phyloP scores from a whole-genome alignment of 2,797 vertebrate species.

The Enteromius trimaculatus region DNA sequence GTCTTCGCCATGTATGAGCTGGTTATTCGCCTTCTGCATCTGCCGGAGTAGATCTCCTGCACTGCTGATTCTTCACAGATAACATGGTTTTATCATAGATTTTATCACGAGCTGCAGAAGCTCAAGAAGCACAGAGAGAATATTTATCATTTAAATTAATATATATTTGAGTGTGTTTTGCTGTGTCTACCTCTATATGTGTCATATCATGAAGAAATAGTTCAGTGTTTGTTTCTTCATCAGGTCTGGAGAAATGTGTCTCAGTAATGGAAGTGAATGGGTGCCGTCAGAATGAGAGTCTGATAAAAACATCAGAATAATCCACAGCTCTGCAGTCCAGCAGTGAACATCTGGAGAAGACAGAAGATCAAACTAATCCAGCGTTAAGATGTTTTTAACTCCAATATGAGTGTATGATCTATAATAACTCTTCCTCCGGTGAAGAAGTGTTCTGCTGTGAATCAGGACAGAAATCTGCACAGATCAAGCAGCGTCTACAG shows the following conservation, averaged over 20 bases:
- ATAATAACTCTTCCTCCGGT: too few relatives aligned
- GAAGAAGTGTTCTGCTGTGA: too few relatives aligned
- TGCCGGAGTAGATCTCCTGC: not conserved
- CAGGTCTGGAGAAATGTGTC: too few relatives aligned
- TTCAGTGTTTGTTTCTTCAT: not conserved
- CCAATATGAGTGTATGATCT: too few relatives aligned
- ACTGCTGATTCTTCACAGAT: not conserved
- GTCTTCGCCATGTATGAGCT: slow-evolving; percentile 84
- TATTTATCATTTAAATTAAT: not conserved
- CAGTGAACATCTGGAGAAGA: too few relatives aligned
- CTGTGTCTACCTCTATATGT: slow-evolving; percentile 1
- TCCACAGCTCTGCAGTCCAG: too few relatives aligned
- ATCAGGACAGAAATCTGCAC: too few relatives aligned
- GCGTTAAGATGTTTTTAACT: too few relatives aligned
- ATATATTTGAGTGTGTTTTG: slow-evolving; percentile 2
- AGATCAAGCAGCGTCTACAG: too few relatives aligned
- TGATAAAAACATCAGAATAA: not conserved
- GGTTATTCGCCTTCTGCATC: slow-evolving; percentile 69
- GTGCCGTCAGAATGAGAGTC: not conserved
- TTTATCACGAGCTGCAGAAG: not conserved
- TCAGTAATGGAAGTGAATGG: not conserved
- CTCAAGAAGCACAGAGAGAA: not conserved
- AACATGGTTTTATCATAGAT: not conserved
- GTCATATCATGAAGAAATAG: not conserved
- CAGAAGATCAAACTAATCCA: too few relatives aligned